Base-by-base conservation (phyloP, 2,797 vertebrate species). In the Tiaroga cobitis region DNA sequence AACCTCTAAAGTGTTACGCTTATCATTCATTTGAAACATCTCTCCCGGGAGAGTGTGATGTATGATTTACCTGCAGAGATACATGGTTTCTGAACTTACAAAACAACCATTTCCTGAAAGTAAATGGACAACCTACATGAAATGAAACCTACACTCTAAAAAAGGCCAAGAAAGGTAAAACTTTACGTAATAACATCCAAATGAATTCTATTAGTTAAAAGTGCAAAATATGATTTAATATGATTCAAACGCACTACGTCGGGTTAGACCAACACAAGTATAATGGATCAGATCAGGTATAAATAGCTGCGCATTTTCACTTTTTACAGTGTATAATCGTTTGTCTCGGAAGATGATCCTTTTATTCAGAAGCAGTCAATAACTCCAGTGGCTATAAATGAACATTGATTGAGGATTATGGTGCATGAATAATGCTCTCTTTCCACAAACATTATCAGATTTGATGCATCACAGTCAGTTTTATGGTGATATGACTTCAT, bases 361-460 rank as follows among this genome's bases (percentile, higher is more conserved):
- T 96, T 96, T 95, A 96, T 96, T 96, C 95, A 96, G 95, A 96
- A 96, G 95, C 95, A 96, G 96, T 96, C 96, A 95, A 94, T 96
- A 95, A 95, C 95, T 94, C 93, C 93, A 92, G 92, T 93, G 93
- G 95, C 95, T 96, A 8, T 54, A 96, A 96, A 95, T 91, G 95
- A 96, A 96, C 96, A 96, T 96, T 96, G 96, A 97, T 97, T 96
- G 93, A 94, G 94, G 93, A 95, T 96, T 97, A 97, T 96, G 96
- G 96, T 96, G 95, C 95, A 94, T 95, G 95, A 96, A 96, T 95
- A 96, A 97, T 95, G 95, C 93, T 91, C 90, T 93, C 92, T 94
- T 83, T 94, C 90, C 93, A 92, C 93, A 91, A 92, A 93, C 93
- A 92, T 90, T 90, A 93, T 93, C 92, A 94, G 63, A 59, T 80